Conservation (phyloP, 2,113 vertebrate genomes). For the Actinemys pallida region DNA sequence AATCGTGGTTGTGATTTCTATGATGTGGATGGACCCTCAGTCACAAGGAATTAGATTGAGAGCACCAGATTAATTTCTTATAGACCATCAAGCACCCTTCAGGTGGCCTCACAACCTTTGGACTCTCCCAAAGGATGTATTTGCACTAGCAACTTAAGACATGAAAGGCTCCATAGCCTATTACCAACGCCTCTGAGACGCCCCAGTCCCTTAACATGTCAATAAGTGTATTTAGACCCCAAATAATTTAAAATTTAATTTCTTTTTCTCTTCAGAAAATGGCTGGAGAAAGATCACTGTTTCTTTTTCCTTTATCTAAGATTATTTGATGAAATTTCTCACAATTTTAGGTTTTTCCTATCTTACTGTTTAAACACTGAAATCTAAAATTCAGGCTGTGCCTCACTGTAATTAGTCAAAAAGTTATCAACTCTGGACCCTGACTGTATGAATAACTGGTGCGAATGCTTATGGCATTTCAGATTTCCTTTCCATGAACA, state of each 20-base stretch:
- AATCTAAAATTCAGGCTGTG: neutral
- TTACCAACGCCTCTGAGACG: neutral
- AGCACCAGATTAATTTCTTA: neutral
- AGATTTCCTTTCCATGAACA: conserved; percentile 23
- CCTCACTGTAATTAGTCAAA: neutral
- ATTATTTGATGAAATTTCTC: neutral
- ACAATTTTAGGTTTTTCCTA: neutral
- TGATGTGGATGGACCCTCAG: neutral
- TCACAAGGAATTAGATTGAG: neutral
- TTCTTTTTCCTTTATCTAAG: fast-evolving
- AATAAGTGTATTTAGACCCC: conserved; percentile 15
- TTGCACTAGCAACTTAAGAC: neutral
- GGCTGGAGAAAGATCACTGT: conserved; percentile 26
- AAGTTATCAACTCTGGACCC: neutral
- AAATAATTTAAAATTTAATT: conserved; percentile 36
- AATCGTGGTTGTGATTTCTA: neutral
- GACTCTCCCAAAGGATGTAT: neutral
- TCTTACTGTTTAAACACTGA: neutral
- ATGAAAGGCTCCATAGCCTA: neutral
- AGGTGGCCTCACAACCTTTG: neutral
- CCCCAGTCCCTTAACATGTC: neutral
- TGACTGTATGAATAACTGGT: neutral
- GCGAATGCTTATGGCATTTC: neutral
- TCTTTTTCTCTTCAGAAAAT: conserved; percentile 34
- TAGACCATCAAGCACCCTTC: neutral